These are phyloP conservation scores for Eristalis pertinax DNA, from an alignment of 2,888 invertebrate genomes.

Conservation along the genomic window DNA sequence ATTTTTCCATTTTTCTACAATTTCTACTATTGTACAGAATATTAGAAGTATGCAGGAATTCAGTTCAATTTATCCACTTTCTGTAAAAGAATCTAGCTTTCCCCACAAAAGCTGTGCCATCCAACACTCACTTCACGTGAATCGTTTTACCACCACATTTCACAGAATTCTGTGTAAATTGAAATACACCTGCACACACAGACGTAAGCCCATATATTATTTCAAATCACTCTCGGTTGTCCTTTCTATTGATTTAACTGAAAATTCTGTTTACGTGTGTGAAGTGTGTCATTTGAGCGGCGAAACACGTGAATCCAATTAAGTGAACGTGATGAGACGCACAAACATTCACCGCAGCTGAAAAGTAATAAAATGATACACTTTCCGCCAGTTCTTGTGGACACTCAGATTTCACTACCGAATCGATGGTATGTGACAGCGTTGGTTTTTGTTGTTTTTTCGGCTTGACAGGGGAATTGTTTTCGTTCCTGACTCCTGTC, in stretches of 20 bases:
- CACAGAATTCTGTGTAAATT: background rate
- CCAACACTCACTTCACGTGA: too few relatives aligned
- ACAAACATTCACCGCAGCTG: background rate
- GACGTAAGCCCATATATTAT: background rate
- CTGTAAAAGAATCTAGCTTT: too few relatives aligned
- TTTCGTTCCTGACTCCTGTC: background rate
- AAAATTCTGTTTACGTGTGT: constrained; percentile 27
- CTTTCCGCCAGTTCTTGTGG: background rate
- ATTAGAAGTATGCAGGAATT: too few relatives aligned
- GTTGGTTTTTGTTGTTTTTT: background rate
- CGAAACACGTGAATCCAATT: constrained; percentile 36
- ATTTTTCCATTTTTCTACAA: too few relatives aligned
- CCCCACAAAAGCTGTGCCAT: too few relatives aligned
- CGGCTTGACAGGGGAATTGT: background rate
- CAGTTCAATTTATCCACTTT: too few relatives aligned
- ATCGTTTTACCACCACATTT: too few relatives aligned
- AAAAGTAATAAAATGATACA: background rate
- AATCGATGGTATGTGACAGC: background rate
- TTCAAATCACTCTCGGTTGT: background rate
- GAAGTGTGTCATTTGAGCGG: background rate
- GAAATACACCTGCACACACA: background rate
- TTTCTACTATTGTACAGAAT: too few relatives aligned
- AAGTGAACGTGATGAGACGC: constrained; percentile 15
- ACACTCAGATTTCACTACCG: background rate
- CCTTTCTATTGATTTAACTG: constrained; percentile 3